Percentiles rank a stretch among this genome's conserved stretches.
Evolutionary conservation across 2,797 vertebrate genomes (phyloP).

Genomic region (Alosa sapidissima): DNA sequence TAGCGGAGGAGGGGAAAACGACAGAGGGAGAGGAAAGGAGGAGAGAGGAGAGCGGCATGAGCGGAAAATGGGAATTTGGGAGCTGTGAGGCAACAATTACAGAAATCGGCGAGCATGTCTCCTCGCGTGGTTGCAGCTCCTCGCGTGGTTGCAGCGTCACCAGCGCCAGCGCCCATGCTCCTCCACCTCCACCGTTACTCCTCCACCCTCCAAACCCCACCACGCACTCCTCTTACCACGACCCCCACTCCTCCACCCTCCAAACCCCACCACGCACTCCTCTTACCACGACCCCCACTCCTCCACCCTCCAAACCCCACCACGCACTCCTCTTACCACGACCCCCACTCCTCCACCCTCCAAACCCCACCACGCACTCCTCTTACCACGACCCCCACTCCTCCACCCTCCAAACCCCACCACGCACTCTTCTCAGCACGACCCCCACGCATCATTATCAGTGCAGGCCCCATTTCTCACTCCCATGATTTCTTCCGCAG

Average conservation of each 20-base stretch:
- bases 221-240: background rate
- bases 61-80: slow-evolving; percentile 51
- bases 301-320: too few relatives aligned
- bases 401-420: background rate
- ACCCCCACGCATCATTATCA: slow-evolving; percentile 24
- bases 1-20: slow-evolving; percentile 15
- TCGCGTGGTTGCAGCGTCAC: background rate
- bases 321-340: background rate
- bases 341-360: too few relatives aligned
- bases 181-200: too few relatives aligned
- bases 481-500: slow-evolving; percentile 5
- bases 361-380: background rate
- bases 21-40: background rate
- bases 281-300: background rate
- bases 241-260: too few relatives aligned
- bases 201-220: background rate
- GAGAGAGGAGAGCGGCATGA: background rate
- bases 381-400: background rate
- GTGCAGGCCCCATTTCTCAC: slow-evolving; percentile 30
- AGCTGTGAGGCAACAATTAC: slow-evolving; percentile 52
- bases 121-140: background rate
- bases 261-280: background rate
- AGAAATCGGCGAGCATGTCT: slow-evolving; percentile 33
- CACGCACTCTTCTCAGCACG: background rate
- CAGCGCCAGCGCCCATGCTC: too few relatives aligned